Base-by-base conservation (phyloP, 2,888 invertebrate genomes). In the Xylophagus ater region DNA sequence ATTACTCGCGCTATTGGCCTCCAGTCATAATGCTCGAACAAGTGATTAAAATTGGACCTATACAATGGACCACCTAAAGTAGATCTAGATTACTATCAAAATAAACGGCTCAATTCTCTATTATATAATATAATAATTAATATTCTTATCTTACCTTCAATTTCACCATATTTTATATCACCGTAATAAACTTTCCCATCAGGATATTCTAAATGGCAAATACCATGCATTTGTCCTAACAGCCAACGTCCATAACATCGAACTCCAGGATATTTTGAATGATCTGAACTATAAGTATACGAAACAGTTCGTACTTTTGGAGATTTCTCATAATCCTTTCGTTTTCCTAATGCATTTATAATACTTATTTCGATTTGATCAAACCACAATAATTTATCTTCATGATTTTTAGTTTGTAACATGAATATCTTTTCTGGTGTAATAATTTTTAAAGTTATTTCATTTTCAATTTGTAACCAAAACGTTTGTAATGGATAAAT, bases 161-260 rank as follows among this genome's bases (percentile, higher is more conserved):
- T 62, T 15, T 57, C 53, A 2, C 60, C 59, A 49, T 81, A 69
- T 48, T 77, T 74, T 59, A 90, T 81, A 51, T 83, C 79, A 0
- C 92, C 92, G n/a, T 72, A 73, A 53, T 86, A 90, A 38, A 73
- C 67, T 52, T 77, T 77, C 1, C 86, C 85, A 63, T 88, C 86
- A 2, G 74, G 69, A 82, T 86, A 92, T 53, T 79, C 79, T 42
- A 90, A 60, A 58, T 80, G 81, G 4, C 90, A 89, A 56, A 71
- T 71, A 0, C 90, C 92, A 58, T 90, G 85, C 53, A 88, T 71
- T 56, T 85, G 81, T 0, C 85, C 88, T 55, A 78, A 79, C 3
- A 55, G 53, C 90, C 90, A 92, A 41, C 79, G 71, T 0, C 86
- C 92, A 37, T 69, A 73, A 51, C 88, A 90, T 47, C 74, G 79